A percentile compares a stretch with the other conserved stretches of the same genome.
Conservation (phyloP, 2,888 invertebrate species). For the Vanessa cardui region DNA sequence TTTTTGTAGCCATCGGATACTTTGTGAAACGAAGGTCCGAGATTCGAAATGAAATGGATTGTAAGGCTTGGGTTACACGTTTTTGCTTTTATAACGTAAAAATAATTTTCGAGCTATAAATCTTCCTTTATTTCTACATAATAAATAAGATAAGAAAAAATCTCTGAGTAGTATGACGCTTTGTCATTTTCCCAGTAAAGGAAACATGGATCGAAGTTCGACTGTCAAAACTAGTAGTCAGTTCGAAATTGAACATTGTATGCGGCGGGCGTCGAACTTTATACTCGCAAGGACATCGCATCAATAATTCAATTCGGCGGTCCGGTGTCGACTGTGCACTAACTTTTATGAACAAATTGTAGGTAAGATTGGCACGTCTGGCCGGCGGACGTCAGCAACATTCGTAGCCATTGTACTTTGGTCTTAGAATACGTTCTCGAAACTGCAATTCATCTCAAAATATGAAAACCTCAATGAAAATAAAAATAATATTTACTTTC, state of each 20-base stretch:
- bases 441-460: background rate
- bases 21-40: slow-evolving; percentile 33
- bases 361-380: slow-evolving; percentile 2
- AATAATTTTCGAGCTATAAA: background rate
- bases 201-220: background rate
- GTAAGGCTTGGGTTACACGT: background rate
- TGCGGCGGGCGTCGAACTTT: slow-evolving; percentile 15
- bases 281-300: slow-evolving; percentile 43
- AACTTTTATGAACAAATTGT: slow-evolving; percentile 2
- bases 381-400: background rate
- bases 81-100: slow-evolving; percentile 5
- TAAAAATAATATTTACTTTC: too few species aligned
- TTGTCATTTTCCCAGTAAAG: background rate
- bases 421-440: background rate
- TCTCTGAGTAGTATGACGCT: background rate
- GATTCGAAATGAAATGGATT: slow-evolving; percentile 8
- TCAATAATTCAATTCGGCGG: slow-evolving; percentile 61
- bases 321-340: slow-evolving; percentile 29
- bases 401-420: background rate
- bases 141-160: background rate
- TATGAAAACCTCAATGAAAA: background rate
- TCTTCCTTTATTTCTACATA: background rate
- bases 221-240: slow-evolving; percentile 3
- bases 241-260: slow-evolving; percentile 3
- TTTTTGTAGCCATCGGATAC: slow-evolving; percentile 36